Base-by-base conservation (phyloP, 2,113 vertebrate species). In the Climacteris rufus region DNA sequence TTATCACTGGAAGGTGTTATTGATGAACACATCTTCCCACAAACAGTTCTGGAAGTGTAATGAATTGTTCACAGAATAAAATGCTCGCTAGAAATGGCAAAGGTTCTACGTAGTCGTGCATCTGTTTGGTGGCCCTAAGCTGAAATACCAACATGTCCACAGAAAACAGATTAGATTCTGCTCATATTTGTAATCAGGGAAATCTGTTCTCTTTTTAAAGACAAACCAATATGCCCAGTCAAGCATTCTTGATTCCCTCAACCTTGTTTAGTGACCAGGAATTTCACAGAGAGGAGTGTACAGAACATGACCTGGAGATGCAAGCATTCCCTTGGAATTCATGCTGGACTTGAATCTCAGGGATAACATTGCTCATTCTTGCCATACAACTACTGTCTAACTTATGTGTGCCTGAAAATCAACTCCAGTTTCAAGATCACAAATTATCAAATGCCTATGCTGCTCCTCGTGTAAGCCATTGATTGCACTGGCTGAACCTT, bases 11-110 rank as follows among this genome's bases (percentile, higher is more conserved):
- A 20, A 66, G 30, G 28, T 39, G 33, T 35, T 75, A 19, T 13
- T 63, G 30, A 56, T 56, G 13, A 68, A 15, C 60, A 15, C 40
- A n/a, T 33, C 50, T 68, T 64, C 45, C 70, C n/a, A 69, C 10
- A 42, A 42, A 22, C 7, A 64, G 7, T 40, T 44, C 53, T 78
- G 61, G 15, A 31, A 69, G n/a, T 35, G 13, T 27, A 45, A 8
- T 25, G 21, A 66, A 39, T 45, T 64, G 21, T 31, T 64, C 37
- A 17, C 17, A 22, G 7, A n/a, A 54, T 21, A 13, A 88, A 56
- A 52, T 27, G 12, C 17, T 88, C 0, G 0, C 37, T 60, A 27
- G 28, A 61, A 70, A 33, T 30, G 53, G 22, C 16, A 19, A 23
- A 77, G 35, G 2, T 81, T 86, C 49, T 53, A 19, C 42, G 13